Evolutionary conservation across 2,113 vertebrate species (phyloP), one percentile per base, ranked within the genome.

Genomic region (Anarhynchus alexandrinus): DNA sequence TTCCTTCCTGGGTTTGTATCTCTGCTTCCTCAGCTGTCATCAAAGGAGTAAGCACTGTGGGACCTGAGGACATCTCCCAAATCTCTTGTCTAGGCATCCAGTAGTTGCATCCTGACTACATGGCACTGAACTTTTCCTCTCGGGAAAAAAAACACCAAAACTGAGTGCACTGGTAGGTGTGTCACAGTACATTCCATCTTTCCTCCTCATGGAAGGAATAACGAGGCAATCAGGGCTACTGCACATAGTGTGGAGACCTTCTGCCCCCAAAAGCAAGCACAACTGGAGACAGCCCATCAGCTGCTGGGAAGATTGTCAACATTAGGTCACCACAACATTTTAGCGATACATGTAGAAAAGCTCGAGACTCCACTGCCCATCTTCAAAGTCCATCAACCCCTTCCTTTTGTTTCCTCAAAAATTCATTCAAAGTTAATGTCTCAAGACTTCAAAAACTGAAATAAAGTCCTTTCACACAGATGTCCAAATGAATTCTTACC

Each of bases 221-320:
- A 26, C 32, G 5, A 27, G 34, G 30, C 4, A 69, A 32, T 29
- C n/a, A 67, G 27, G 25, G 15, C 11, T 70, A 3, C 29, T 32
- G 25, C 0, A 0, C 6, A 11, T 9, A n/a, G 6, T 0, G 1
- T 26, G 65, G 25, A 69, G 11, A 12, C 25, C 10, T 67, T 66
- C 51, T 49, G 12, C 16, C 10, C 12, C 36, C 18, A 40, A 77
- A 54, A 70, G 6, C 7, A 61, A 65, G 14, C 30, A 34, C 12
- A 73, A 73, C 11, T 11, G 23, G 10, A 73, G 22, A 61, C 12
- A 49, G 17, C 6, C 9, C 42, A 42, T 27, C 36, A 84, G 9
- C 45, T 73, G 26, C 47, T 62, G n/a, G n/a, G n/a, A n/a, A 61
- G 29, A 40, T 38, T 47, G 10, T 54, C 38, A 77, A 7, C 38